Evolutionary conservation across 2,888 invertebrate species (phyloP).

Genomic region (Erannis defoliaria): DNA sequence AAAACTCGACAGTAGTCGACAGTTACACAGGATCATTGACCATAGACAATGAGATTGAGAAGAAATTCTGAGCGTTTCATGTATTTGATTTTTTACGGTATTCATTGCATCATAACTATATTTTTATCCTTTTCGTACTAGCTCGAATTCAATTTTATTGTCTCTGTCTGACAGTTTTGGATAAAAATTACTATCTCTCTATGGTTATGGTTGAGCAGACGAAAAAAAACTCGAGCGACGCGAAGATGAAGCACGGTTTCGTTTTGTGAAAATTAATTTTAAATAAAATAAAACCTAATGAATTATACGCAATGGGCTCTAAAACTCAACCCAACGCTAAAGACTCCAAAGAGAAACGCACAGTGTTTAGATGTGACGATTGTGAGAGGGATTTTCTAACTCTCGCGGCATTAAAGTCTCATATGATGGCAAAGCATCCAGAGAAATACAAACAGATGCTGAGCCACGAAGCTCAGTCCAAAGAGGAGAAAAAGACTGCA

Average conservation of each 20-base stretch:
- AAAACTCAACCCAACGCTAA: conserved; percentile 59
- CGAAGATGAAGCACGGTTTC: background rate
- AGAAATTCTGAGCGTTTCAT: too few species aligned
- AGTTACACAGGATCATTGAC: too few species aligned
- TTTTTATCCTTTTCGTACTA: too few species aligned
- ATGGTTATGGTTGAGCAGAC: background rate
- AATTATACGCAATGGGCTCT: conserved; percentile 59
- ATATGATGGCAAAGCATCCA: conserved; percentile 55
- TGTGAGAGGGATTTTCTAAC: conserved; percentile 63
- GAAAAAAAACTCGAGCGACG: background rate
- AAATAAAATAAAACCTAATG: conserved; percentile 9
- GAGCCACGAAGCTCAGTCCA: conserved; percentile 17
- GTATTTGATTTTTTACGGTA: too few species aligned
- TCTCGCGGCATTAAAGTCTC: conserved; percentile 56
- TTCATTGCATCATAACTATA: too few species aligned
- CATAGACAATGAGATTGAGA: too few species aligned
- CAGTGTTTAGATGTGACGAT: conserved; percentile 59
- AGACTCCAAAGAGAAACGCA: conserved; percentile 54
- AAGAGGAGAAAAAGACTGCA: conserved; percentile 30
- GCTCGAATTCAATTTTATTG: too few species aligned
- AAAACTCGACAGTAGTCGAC: too few species aligned
- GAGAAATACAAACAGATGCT: conserved; percentile 22
- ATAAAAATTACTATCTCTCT: background rate
- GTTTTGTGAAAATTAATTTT: conserved; percentile 2
- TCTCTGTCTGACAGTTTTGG: too few species aligned